A percentile compares a stretch with the other conserved stretches of the same genome.
phyloP scores from a whole-genome alignment of 1,140 invertebrate genomes.

The Eumaeus atala region DNA sequence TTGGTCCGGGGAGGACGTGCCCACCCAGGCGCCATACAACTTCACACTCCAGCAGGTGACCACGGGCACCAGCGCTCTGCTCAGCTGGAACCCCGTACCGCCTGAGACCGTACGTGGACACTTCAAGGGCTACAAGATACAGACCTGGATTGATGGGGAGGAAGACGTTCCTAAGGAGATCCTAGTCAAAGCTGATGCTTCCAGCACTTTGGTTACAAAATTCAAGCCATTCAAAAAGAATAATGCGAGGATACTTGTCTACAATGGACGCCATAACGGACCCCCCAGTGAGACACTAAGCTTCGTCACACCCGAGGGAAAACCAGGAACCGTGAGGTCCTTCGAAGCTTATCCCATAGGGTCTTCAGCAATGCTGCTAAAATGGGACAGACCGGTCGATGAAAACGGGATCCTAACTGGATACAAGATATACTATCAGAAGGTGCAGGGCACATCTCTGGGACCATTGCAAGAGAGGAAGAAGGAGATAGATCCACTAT shows the following conservation, averaged over 20 bases:
- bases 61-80: constrained; percentile 82
- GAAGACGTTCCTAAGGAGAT: constrained; percentile 86
- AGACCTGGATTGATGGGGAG: constrained; percentile 94
- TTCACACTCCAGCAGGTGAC: constrained; percentile 86
- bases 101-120: constrained; percentile 88
- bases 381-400: constrained; percentile 94
- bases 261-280: constrained; percentile 93
- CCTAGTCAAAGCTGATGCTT: constrained; percentile 83
- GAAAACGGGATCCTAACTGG: constrained; percentile 95
- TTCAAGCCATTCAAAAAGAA: constrained; percentile 94
- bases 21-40: constrained; percentile 86
- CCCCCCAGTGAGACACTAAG: constrained; percentile 88
- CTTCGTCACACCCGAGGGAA: constrained; percentile 94
- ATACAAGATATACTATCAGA: constrained; percentile 93
- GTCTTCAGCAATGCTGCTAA: constrained; percentile 89
- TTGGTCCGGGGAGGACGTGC: constrained; percentile 96
- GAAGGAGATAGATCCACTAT: constrained; percentile 86
- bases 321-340: constrained; percentile 90
- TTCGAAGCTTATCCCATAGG: constrained; percentile 89
- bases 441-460: constrained; percentile 83
- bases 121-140: constrained; percentile 96
- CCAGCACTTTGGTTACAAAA: constrained; percentile 84
- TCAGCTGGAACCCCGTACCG: constrained; percentile 90
- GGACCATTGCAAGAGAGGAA: constrained; percentile 81
- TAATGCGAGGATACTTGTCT: constrained; percentile 90